Evolutionary conservation across 2,888 invertebrate species (phyloP).

Genomic region (Epirrhoe tristata): DNA sequence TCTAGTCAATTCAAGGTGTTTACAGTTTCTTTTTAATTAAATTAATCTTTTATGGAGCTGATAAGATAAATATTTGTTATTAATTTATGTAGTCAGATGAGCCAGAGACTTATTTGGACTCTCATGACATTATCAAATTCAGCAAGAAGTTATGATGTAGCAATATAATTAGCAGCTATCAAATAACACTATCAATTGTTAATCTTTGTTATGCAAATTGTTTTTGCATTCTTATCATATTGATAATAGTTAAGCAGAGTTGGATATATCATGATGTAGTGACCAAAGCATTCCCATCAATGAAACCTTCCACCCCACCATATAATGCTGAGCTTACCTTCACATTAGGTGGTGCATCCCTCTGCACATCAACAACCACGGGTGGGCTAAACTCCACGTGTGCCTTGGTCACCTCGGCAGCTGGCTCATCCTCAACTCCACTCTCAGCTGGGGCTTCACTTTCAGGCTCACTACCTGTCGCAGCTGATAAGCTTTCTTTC

Average conservation of each 20-base stretch:
- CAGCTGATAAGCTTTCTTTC: constrained; percentile 66
- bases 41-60: background rate
- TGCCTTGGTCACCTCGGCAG: constrained; percentile 60
- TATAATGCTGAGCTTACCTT: constrained; percentile 54
- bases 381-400: constrained; percentile 90
- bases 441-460: constrained; percentile 79
- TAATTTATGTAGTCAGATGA: background rate
- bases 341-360: constrained; percentile 81
- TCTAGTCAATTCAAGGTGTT: background rate
- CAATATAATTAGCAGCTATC: constrained; percentile 4
- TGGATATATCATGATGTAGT: background rate
- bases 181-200: constrained; percentile 6
- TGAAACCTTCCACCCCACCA: constrained; percentile 6
- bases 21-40: background rate
- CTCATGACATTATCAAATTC: background rate
- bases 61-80: background rate
- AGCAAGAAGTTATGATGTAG: background rate
- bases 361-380: constrained; percentile 86
- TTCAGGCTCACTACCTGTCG: constrained; percentile 76
- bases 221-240: background rate
- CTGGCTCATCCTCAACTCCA: constrained; percentile 73
- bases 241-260: constrained; percentile 14
- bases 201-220: constrained; percentile 5
- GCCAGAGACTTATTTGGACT: background rate
- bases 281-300: constrained; percentile 2